Evolutionary conservation across 2,888 invertebrate genomes (phyloP).

Genomic region (Nezara viridula): DNA sequence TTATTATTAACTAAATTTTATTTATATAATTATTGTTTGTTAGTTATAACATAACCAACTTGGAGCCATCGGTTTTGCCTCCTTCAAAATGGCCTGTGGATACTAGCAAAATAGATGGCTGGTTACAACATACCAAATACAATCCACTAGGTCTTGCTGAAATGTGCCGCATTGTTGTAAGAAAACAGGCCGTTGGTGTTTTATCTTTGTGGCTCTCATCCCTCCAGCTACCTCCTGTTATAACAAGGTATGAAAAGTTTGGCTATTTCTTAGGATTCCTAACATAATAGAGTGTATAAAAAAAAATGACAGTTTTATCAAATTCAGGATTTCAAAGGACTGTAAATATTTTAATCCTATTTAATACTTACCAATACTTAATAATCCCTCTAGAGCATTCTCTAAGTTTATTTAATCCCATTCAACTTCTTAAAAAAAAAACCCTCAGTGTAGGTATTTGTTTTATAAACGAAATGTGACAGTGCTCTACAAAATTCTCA

Average conservation of each 20-base stretch:
- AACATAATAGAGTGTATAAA: neutral
- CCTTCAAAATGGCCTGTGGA: conserved; percentile 47
- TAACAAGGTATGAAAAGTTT: conserved; percentile 20
- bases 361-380: too few species aligned
- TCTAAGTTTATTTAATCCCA: too few species aligned
- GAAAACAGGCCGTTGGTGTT: conserved; percentile 43
- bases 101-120: conserved; percentile 51
- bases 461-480: too few species aligned
- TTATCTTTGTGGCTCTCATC: conserved; percentile 39
- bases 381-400: too few species aligned
- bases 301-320: too few species aligned
- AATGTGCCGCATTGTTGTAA: conserved; percentile 62
- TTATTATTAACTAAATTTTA: neutral
- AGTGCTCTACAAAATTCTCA: too few species aligned
- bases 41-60: conserved; percentile 58
- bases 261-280: neutral
- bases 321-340: too few species aligned
- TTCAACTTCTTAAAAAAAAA: too few species aligned
- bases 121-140: conserved; percentile 61
- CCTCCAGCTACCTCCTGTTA: conserved; percentile 43
- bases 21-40: neutral
- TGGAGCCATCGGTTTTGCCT: neutral
- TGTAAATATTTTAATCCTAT: too few species aligned
- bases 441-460: too few species aligned
- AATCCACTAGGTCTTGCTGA: conserved; percentile 62